Conservation (phyloP, 2,888 invertebrate species). For the Saturnia japonica region DNA sequence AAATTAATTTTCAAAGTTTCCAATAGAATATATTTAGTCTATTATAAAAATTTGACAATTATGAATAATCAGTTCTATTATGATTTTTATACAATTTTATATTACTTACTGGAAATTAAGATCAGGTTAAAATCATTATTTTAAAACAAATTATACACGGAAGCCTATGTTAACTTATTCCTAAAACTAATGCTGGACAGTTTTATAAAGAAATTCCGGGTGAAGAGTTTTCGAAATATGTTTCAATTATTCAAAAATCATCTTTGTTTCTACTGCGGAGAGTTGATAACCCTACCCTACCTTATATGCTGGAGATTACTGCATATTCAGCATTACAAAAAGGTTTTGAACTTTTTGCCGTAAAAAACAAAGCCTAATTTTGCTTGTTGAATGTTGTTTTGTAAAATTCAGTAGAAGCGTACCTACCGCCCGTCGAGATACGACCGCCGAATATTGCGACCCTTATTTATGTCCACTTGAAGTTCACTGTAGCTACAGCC, state of each 20-base stretch:
- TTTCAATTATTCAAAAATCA: conserved; percentile 51
- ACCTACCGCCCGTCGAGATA: conserved; percentile 65
- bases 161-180: conserved; percentile 65
- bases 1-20: no score
- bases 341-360: conserved; percentile 33
- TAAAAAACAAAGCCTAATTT: conserved; percentile 37
- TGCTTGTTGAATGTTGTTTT: conserved; percentile 37
- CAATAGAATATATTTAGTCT: no score
- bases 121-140: conserved; percentile 57
- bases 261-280: conserved; percentile 47
- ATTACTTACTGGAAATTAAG: conserved; percentile 51
- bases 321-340: conserved; percentile 33
- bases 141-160: conserved; percentile 54
- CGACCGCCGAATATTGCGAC: conserved; percentile 76
- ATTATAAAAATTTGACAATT: no score
- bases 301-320: conserved; percentile 52
- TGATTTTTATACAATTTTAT: neutral
- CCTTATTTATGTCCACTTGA: conserved; percentile 81
- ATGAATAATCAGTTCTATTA: neutral
- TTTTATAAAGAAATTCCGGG: conserved; percentile 67
- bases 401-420: conserved; percentile 56
- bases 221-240: conserved; percentile 46
- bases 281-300: conserved; percentile 48
- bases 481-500: conserved; percentile 70
- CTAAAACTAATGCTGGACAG: conserved; percentile 69